A percentile compares a stretch with the other conserved stretches of the same genome.
These are phyloP conservation scores for Alca torda DNA, from an alignment of 2,797 vertebrate species.

Conservation along the genomic window DNA sequence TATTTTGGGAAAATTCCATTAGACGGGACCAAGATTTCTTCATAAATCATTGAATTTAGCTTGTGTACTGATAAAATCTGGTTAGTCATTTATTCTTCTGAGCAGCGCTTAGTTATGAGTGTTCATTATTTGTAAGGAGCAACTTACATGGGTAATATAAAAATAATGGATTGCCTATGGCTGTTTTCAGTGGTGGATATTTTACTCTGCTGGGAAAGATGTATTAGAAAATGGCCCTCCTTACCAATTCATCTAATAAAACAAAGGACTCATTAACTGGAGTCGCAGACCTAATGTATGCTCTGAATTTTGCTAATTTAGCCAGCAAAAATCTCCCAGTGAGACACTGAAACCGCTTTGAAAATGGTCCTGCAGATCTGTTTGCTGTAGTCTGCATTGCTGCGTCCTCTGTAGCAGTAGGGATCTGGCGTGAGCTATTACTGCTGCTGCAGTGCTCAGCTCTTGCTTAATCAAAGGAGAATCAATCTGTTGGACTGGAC, in stretches of 20 bases:
- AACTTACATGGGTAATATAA: constrained; percentile 26
- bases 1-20: constrained; percentile 98
- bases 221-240: constrained; percentile 33
- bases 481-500: background rate
- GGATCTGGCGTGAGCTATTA: background rate
- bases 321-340: constrained; percentile 39
- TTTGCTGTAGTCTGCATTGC: constrained; percentile 2
- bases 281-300: constrained; percentile 47
- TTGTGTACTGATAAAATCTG: constrained; percentile 91
- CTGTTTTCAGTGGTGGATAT: constrained; percentile 12
- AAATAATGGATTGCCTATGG: constrained; percentile 47
- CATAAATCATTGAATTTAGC: constrained; percentile 93
- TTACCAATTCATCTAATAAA: constrained; percentile 21
- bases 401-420: background rate
- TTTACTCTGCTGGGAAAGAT: constrained; percentile 47
- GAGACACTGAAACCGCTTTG: constrained; percentile 13
- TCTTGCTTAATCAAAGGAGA: background rate
- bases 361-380: constrained; percentile 29
- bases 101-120: constrained; percentile 70
- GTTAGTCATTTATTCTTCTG: constrained; percentile 83
- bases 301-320: constrained; percentile 47
- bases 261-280: constrained; percentile 54
- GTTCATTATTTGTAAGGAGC: constrained; percentile 59
- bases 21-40: constrained; percentile 85
- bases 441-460: background rate